Evolutionary conservation across 2,797 vertebrate genomes (phyloP), one percentile per base, ranked within the genome.

Genomic region (Argyrosomus regius): DNA sequence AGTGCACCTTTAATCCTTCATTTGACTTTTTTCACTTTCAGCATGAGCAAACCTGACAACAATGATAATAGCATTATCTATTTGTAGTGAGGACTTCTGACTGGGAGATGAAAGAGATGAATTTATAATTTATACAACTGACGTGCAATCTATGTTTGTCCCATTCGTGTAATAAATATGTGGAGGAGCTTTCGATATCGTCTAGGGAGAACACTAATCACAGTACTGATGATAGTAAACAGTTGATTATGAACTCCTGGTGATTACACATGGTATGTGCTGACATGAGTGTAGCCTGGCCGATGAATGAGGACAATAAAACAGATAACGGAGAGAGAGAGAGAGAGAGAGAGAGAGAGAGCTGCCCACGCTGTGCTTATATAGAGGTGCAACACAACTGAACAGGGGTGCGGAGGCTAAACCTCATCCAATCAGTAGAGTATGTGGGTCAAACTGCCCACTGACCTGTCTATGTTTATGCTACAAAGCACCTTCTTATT

Each of bases 301-400:
- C 71, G 72, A 46, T 81, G 74, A 91, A 91, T 72, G 87, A 90
- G 82, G 81, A 93, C 89, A 93, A 94, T 92, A 90, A 89, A 93
- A 84, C 59, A 78, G 89, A 92, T 84, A 93, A 89, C 75, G 84
- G 73, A 82, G 64, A 35, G 35, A 26, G 26, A 87, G 73, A 82
- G 64, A 77, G 77, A 76, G 66, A 59, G 76, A 35, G 35, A 26
- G 26, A 87, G 73, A 82, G 64, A 77, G 77, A 76, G 66, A 59
- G 76, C 35, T 77, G 77, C 61, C 75, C 56, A 56, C 48, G 20
- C 74, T 75, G 70, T 72, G 82, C 75, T 65, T 39, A 71, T 50
- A 54, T 50, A 20, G 65, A 84, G 66, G 78, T 68, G 70, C 74
- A 67, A 43, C 57, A 60, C 69, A 71, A 39, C 78, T 80, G 58